phyloP scores from a whole-genome alignment of 2,888 invertebrate genomes.

The Drosophila vallismaia region DNA sequence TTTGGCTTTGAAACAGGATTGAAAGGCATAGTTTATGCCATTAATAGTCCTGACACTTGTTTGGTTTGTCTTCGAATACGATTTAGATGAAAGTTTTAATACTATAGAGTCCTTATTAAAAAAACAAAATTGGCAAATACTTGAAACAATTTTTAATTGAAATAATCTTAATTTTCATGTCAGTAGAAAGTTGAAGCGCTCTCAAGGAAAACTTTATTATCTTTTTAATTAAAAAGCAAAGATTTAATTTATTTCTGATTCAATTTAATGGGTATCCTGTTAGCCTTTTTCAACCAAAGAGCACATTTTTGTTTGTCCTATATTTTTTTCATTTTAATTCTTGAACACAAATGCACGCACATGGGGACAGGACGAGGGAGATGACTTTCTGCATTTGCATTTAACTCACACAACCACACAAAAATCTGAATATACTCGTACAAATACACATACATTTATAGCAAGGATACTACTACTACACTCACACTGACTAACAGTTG shows the following conservation, averaged over 20 bases:
- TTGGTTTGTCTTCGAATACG: too few species aligned
- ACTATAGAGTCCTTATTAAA: too few species aligned
- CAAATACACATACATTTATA: not conserved
- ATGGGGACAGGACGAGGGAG: slow-evolving; percentile 41
- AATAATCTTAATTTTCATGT: too few species aligned
- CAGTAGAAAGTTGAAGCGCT: too few species aligned
- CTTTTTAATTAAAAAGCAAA: not conserved
- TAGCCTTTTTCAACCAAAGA: slow-evolving; percentile 1
- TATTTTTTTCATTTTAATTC: slow-evolving; percentile 71
- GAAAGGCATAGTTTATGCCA: not conserved
- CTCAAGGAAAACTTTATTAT: too few species aligned
- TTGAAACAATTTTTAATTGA: too few species aligned
- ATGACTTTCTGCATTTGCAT: slow-evolving; percentile 75
- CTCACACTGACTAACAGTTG: slow-evolving; percentile 14
- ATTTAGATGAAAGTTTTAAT: too few species aligned
- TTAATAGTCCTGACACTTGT: not conserved
- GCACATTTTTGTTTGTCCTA: slow-evolving; percentile 27
- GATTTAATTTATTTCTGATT: not conserved
- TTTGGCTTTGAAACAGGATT: not conserved
- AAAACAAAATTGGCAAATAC: too few species aligned
- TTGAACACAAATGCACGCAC: slow-evolving; percentile 67
- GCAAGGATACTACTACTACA: slow-evolving; percentile 5
- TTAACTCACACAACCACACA: slow-evolving; percentile 29
- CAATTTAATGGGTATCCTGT: slow-evolving; percentile 5
- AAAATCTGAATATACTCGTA: not conserved